phyloP scores from a whole-genome alignment of 2,888 invertebrate genomes.

The Panopea generosa region DNA sequence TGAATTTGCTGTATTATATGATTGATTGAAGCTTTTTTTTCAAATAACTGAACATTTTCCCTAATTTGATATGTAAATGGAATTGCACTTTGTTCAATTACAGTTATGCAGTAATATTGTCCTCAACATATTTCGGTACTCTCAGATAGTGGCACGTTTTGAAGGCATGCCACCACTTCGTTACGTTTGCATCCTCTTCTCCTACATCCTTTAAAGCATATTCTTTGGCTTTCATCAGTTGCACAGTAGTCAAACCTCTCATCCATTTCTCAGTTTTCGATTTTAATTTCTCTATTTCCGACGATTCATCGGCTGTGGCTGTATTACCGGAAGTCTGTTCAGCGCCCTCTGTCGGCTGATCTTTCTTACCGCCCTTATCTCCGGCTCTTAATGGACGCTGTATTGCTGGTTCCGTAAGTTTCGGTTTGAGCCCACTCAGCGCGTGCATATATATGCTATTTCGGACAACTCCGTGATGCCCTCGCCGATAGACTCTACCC shows the following conservation, averaged over 20 bases:
- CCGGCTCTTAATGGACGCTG: conserved; percentile 37
- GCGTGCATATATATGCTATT: conserved; percentile 63
- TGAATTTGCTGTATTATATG: too few species aligned
- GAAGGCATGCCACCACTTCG: conserved; percentile 70
- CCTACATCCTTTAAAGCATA: conserved; percentile 68
- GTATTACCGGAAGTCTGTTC: conserved; percentile 12
- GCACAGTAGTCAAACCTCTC: conserved; percentile 58
- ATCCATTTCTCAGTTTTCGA: conserved; percentile 68
- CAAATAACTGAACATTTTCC: too few species aligned
- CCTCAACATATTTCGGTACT: conserved; percentile 25
- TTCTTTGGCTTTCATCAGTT: conserved; percentile 64
- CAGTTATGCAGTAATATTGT: too few species aligned
- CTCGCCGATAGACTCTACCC: conserved; percentile 60
- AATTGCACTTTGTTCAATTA: too few species aligned
- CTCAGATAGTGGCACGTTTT: conserved; percentile 67
- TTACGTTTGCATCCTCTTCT: conserved; percentile 66
- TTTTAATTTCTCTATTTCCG: conserved; percentile 67
- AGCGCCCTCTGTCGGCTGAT: conserved; percentile 21
- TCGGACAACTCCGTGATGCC: conserved; percentile 51
- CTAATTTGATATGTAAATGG: too few species aligned
- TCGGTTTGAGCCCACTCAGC: conserved; percentile 62
- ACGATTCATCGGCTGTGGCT: conserved; percentile 54
- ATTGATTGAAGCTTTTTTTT: too few species aligned
- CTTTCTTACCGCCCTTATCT: conserved; percentile 36
- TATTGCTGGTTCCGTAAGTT: conserved; percentile 51